Evolutionary conservation across 2,797 vertebrate genomes (phyloP).

Genomic region (Parauchenoglanis ngamensis): DNA sequence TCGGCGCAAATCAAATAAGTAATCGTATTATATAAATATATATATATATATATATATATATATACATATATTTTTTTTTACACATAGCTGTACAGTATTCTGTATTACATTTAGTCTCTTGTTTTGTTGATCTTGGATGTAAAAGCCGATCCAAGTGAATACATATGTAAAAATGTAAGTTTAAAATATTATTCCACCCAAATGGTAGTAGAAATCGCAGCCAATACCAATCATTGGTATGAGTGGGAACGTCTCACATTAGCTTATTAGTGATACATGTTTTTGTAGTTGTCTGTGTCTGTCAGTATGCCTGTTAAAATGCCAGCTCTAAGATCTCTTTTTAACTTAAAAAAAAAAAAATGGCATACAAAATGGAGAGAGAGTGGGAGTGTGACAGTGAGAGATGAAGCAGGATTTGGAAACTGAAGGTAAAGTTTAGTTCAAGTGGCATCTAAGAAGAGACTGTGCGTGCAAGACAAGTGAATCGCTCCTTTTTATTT

Average conservation of each 20-base stretch:
- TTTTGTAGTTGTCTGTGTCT: slow-evolving; percentile 32
- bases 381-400: background rate
- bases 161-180: background rate
- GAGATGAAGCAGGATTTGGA: slow-evolving; percentile 25
- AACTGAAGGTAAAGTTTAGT: slow-evolving; percentile 45
- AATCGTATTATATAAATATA: background rate
- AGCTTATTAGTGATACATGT: background rate
- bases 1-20: background rate
- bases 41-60: too few species aligned
- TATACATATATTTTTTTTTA: background rate
- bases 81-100: background rate
- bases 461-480: slow-evolving; percentile 38
- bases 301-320: slow-evolving; percentile 33
- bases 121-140: background rate
- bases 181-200: background rate
- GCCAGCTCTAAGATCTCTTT: slow-evolving; percentile 20
- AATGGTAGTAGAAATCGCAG: background rate
- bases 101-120: background rate
- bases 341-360: background rate
- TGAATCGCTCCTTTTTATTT: slow-evolving; percentile 24
- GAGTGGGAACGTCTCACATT: background rate
- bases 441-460: slow-evolving; percentile 47
- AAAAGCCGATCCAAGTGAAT: background rate
- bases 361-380: background rate
- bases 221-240: background rate